Base-by-base conservation (phyloP, 2,888 invertebrate species). In the Leptogaster cylindrica region DNA sequence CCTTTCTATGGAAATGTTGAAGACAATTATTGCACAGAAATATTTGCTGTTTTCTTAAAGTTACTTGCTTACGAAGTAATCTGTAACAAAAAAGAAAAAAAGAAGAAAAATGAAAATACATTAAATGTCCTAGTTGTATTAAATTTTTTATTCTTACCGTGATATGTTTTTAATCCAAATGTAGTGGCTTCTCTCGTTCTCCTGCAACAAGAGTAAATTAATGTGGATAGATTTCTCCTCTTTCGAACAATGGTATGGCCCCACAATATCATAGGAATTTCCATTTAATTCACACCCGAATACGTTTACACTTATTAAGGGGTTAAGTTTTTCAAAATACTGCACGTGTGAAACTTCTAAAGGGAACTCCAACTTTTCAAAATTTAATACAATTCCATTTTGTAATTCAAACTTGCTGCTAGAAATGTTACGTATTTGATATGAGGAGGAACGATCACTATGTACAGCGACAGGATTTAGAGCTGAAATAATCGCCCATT, bases 401-500 rank as follows among this genome's bases (percentile, higher is more conserved):
- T 61, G 33, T 46, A 68, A 66, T 66, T 72, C 72, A 7, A 66
- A 20, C 18, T 6, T 48, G n/a, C 20, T 66, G 5, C 69, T 65
- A 7, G 70, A 5, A 6, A 58, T 23, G 70, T 73, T 16, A 14
- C 28, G 7, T 8, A 68, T 12, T n/a, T 25, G 64, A 1, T 73
- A 71, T 70, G 72, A 65, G 14, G 14, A 6, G 2, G 48, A 20
- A 1, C 46, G 7, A 20, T 36, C 8, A 16, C n/a, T n/a, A 23
- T 48, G n/a, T 6, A 6, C 7, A 2, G n/a, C 3, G 5, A 33
- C 65, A 1, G 48, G 48, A 39, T 33, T 55, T 14, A 76, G 31
- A 7, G 72, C 72, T 2, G 73, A 72, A 3, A 72, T 51, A 14
- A 75, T 51, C 3, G 72, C 68, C 73, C 74, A 74, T 25, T 70